Percentiles rank a stretch among this genome's conserved stretches.
These are phyloP conservation scores for Tanypteryx hageni DNA, from an alignment of 2,888 invertebrate species.

Conservation along the genomic window DNA sequence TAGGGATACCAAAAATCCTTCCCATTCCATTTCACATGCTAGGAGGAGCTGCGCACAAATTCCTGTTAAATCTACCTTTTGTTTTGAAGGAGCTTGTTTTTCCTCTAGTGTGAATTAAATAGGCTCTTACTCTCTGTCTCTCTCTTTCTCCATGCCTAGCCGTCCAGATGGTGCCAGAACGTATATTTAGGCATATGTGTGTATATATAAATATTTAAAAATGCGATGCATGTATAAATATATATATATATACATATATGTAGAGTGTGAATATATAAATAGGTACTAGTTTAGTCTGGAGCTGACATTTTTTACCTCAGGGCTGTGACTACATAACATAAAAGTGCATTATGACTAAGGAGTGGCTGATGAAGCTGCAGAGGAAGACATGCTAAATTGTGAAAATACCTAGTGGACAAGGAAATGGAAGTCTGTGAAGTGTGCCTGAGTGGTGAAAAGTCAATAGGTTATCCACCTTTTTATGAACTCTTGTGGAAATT, in stretches of 20 bases:
- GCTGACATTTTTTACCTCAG: slow-evolving; percentile 64
- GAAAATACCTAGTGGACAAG: slow-evolving; percentile 19
- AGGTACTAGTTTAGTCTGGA: slow-evolving; percentile 61
- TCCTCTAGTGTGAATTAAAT: slow-evolving; percentile 47
- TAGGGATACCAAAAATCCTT: slow-evolving; percentile 32
- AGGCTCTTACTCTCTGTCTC: slow-evolving; percentile 46
- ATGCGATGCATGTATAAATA: slow-evolving; percentile 51
- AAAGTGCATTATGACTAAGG: slow-evolving; percentile 61
- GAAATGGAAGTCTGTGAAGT: slow-evolving; percentile 52
- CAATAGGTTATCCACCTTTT: slow-evolving; percentile 50
- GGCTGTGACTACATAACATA: slow-evolving; percentile 63
- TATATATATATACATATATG: slow-evolving; percentile 50
- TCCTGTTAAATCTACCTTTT: slow-evolving; percentile 38
- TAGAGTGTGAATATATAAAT: slow-evolving; percentile 60
- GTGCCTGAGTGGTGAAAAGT: slow-evolving; percentile 59
- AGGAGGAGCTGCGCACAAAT: slow-evolving; percentile 62
- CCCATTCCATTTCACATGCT: slow-evolving; percentile 42
- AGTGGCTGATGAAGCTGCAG: slow-evolving; percentile 39
- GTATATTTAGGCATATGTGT: slow-evolving; percentile 60
- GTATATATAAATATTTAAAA: slow-evolving; percentile 59
- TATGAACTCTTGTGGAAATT: slow-evolving; percentile 55
- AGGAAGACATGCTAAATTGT: slow-evolving; percentile 38
- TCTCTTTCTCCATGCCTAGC: slow-evolving; percentile 57
- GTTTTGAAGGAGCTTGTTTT: slow-evolving; percentile 35
- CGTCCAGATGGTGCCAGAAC: slow-evolving; percentile 64